Conservation (phyloP, 2,888 invertebrate genomes). For the Dromius quadrimaculatus region DNA sequence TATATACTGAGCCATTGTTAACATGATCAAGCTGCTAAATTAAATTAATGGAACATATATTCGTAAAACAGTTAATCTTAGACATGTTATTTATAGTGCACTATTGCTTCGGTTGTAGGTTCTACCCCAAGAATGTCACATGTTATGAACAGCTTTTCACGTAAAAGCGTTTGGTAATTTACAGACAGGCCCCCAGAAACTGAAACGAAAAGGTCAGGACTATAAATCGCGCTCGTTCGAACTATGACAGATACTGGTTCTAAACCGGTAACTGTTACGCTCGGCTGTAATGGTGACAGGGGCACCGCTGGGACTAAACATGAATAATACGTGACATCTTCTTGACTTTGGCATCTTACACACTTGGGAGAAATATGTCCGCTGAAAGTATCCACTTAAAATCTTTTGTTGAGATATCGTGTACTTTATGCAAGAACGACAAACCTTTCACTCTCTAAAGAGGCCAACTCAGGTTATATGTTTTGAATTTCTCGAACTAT, state of each 20-base stretch:
- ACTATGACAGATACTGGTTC: slow-evolving; percentile 45
- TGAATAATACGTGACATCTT: slow-evolving; percentile 27
- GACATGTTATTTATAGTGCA: too few relatives aligned
- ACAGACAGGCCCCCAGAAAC: slow-evolving; percentile 32
- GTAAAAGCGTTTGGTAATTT: slow-evolving; percentile 48
- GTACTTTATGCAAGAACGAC: background rate
- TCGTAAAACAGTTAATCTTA: too few relatives aligned
- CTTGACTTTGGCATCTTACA: background rate
- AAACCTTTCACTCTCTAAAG: too few relatives aligned
- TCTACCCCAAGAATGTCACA: slow-evolving; percentile 43
- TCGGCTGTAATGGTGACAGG: slow-evolving; percentile 43
- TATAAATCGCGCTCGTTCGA: slow-evolving; percentile 48
- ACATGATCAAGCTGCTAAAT: too few relatives aligned
- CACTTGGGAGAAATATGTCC: slow-evolving; percentile 18
- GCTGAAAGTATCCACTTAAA: slow-evolving; percentile 3
- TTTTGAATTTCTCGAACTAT: too few relatives aligned
- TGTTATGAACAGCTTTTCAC: slow-evolving; percentile 48
- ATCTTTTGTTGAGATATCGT: slow-evolving; percentile 1
- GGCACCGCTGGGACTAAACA: slow-evolving; percentile 16
- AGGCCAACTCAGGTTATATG: too few relatives aligned
- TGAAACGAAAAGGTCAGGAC: slow-evolving; percentile 42
- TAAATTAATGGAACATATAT: too few relatives aligned
- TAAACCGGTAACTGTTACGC: slow-evolving; percentile 39
- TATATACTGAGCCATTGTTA: too few relatives aligned
- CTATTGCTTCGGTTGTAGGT: background rate